Evolutionary conservation across 1,140 invertebrate genomes (phyloP).

Genomic region (Cotesia vestalis): DNA sequence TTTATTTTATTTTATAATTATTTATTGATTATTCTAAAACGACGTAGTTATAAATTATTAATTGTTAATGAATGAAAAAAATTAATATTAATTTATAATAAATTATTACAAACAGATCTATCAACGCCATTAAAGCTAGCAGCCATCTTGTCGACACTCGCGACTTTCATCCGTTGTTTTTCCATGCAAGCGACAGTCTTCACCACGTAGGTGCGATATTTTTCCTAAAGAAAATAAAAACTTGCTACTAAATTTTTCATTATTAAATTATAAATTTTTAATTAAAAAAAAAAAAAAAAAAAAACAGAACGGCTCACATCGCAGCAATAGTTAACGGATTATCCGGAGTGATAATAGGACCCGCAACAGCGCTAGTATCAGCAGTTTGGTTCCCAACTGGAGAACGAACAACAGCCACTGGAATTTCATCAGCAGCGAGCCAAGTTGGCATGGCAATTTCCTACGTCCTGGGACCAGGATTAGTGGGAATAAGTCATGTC

Average conservation of each 20-base stretch:
- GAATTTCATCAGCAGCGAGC: constrained; percentile 58
- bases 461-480: constrained; percentile 52
- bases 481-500: constrained; percentile 28
- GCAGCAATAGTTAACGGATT: constrained; percentile 57
- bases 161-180: constrained; percentile 48
- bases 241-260: constrained; percentile 15
- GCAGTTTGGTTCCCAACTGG: constrained; percentile 59
- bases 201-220: constrained; percentile 44
- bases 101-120: constrained; percentile 42
- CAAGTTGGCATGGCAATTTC: constrained; percentile 61
- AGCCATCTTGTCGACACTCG: constrained; percentile 47
- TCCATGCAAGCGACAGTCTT: constrained; percentile 44
- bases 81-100: background rate
- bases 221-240: constrained; percentile 9
- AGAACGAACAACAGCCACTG: constrained; percentile 59
- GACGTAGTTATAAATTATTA: no score
- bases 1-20: no score
- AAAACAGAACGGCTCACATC: constrained; percentile 51
- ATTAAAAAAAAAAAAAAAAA: constrained; percentile 4
- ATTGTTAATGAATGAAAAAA: background rate
- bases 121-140: constrained; percentile 44
- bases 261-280: background rate
- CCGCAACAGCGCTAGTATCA: constrained; percentile 56
- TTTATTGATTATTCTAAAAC: no score
- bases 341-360: constrained; percentile 56